Percentiles rank a stretch among this genome's conserved stretches.
phyloP scores from a whole-genome alignment of 2,797 vertebrate species.

The Hemitrygon akajei region DNA sequence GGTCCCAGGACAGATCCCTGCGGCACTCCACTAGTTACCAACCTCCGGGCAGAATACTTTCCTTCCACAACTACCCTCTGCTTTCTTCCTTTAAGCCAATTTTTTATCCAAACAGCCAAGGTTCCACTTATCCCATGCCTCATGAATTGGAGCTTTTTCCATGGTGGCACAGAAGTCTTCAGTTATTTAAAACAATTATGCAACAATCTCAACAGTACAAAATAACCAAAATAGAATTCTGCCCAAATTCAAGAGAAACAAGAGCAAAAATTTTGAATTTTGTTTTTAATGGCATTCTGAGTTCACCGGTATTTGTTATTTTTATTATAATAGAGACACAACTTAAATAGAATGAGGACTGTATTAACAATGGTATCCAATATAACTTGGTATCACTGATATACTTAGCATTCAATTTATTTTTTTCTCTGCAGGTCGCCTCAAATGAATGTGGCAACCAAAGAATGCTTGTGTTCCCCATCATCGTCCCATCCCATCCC shows the following conservation, averaged over 20 bases:
- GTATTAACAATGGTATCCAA: background rate
- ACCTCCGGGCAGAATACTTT: too few relatives aligned
- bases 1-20: too few relatives aligned
- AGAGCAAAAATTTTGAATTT: background rate
- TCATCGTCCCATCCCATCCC: slow-evolving; percentile 45
- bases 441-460: slow-evolving; percentile 60
- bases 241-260: background rate
- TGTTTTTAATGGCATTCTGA: background rate
- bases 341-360: background rate
- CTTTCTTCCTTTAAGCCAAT: too few relatives aligned
- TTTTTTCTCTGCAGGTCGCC: slow-evolving; percentile 54
- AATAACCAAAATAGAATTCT: background rate
- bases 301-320: background rate
- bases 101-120: too few relatives aligned
- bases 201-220: background rate
- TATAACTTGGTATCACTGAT: slow-evolving; percentile 33
- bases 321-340: background rate
- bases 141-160: background rate
- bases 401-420: background rate
- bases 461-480: slow-evolving; percentile 59
- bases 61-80: too few relatives aligned
- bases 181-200: background rate
- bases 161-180: background rate
- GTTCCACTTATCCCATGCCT: too few relatives aligned
- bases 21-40: too few relatives aligned